Percentiles rank a stretch among this genome's conserved stretches.
phyloP scores from a whole-genome alignment of 2,888 invertebrate species.

The Microctonus brassicae region DNA sequence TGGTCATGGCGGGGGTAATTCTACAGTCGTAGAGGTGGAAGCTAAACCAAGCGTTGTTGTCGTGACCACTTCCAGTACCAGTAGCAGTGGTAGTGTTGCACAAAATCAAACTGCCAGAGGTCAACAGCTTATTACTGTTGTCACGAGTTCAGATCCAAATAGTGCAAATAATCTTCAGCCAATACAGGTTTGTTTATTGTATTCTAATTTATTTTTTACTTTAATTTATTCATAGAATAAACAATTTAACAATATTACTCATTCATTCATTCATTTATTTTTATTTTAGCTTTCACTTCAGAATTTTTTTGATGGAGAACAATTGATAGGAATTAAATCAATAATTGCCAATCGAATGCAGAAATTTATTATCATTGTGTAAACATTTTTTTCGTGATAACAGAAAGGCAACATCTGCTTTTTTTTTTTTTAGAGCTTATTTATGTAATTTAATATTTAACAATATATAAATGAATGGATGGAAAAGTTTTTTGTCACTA shows the following conservation, averaged over 20 bases:
- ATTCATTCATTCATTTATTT: no score
- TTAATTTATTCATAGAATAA: conserved; percentile 4
- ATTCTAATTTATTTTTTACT: conserved; percentile 1
- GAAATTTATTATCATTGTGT: conserved; percentile 40
- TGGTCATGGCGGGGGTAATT: conserved; percentile 64
- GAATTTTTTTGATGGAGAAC: no score
- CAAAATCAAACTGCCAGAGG: conserved; percentile 64
- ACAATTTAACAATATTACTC: no score
- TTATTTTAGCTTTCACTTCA: no score
- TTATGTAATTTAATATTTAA: conserved; percentile 32
- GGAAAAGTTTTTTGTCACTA: no score
- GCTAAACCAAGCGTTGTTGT: conserved; percentile 65
- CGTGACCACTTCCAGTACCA: conserved; percentile 66
- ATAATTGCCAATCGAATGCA: conserved; percentile 45
- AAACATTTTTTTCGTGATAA: conserved; percentile 51
- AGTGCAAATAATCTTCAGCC: conserved; percentile 67
- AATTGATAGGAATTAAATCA: conserved; percentile 39
- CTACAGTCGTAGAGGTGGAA: conserved; percentile 64
- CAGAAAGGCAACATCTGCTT: conserved; percentile 48
- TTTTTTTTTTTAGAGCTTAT: conserved; percentile 37
- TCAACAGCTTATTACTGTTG: conserved; percentile 67
- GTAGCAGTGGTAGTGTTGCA: conserved; percentile 59
- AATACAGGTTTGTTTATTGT: conserved; percentile 63
- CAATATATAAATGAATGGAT: background rate
- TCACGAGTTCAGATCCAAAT: conserved; percentile 65